phyloP scores from a whole-genome alignment of 1,140 invertebrate genomes.

The Cherax quadricarinatus region DNA sequence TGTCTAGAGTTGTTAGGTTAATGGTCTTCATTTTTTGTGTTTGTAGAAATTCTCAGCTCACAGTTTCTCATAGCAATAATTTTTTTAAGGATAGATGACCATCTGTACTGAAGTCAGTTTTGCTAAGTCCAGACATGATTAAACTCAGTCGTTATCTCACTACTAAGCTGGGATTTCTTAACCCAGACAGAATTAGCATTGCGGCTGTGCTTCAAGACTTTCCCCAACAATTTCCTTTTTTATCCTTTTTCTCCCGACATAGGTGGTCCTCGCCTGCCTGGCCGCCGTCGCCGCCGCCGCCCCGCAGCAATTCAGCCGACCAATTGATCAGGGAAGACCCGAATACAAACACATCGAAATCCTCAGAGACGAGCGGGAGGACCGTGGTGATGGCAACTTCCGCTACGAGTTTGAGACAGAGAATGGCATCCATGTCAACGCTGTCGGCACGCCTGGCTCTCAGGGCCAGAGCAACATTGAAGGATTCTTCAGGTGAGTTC shows the following conservation, averaged over 20 bases:
- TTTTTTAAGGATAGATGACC: no score
- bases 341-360: conserved; percentile 7
- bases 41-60: no score
- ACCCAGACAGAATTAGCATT: no score
- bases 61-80: no score
- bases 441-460: conserved; percentile 20
- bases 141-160: no score
- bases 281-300: conserved; percentile 36
- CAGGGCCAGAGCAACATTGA: conserved; percentile 52
- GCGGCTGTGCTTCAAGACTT: no score
- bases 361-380: conserved; percentile 41
- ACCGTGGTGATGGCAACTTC: conserved; percentile 50
- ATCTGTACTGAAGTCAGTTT: no score
- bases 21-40: no score
- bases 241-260: background rate
- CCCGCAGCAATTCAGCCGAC: background rate
- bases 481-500: conserved; percentile 46
- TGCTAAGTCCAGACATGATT: no score
- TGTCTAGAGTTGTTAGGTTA: no score
- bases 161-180: no score
- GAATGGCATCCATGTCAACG: conserved; percentile 37
- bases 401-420: conserved; percentile 36
- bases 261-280: conserved; percentile 48
- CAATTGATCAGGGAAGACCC: background rate
- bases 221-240: no score